Percentiles rank a stretch among this genome's conserved stretches.
phyloP scores from a whole-genome alignment of 2,797 vertebrate species.

The Halcyon badia region DNA sequence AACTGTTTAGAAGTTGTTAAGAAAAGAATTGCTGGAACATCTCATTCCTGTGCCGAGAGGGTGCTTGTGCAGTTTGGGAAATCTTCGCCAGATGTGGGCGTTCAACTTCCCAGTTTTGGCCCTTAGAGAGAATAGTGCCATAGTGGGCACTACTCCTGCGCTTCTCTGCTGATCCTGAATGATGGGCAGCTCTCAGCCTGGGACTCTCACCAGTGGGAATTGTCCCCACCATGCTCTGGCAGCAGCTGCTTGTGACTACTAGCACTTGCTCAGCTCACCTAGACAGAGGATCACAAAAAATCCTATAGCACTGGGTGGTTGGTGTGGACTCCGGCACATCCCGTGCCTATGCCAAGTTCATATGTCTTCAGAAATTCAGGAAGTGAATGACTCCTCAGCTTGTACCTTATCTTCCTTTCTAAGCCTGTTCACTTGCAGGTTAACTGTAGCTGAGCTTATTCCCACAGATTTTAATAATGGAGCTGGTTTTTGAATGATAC shows the following conservation, averaged over 20 bases:
- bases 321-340: not conserved
- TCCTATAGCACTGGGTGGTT: not conserved
- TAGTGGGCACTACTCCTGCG: not conserved
- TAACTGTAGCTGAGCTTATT: not conserved
- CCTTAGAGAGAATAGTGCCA: not conserved
- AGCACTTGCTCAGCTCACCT: not conserved
- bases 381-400: not conserved
- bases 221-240: not conserved
- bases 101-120: not conserved
- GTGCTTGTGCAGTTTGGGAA: not conserved
- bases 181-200: not conserved
- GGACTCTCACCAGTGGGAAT: not conserved
- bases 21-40: not conserved
- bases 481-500: not conserved
- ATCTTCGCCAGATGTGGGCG: fast-evolving
- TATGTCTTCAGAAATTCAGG: not conserved
- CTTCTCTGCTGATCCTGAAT: not conserved
- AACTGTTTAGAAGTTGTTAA: not conserved
- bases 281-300: not conserved
- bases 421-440: not conserved
- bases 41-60: not conserved
- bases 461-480: not conserved
- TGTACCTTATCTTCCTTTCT: not conserved
- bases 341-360: not conserved
- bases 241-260: not conserved